Conservation (phyloP, 2,888 invertebrate genomes). For the Plusia festucae region DNA sequence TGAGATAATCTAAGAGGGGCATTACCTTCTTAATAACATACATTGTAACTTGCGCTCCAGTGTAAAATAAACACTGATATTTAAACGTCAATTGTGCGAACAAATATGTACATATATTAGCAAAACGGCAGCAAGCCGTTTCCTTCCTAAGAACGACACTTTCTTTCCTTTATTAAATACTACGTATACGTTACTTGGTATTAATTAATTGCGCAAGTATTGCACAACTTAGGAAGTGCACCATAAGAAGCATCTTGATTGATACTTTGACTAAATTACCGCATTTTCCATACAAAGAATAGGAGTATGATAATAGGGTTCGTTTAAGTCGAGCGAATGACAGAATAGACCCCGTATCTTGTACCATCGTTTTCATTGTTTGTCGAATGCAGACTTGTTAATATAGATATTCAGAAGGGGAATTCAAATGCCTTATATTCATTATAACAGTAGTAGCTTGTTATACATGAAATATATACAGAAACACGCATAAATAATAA, state of each 20-base stretch:
- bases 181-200: conserved; percentile 35
- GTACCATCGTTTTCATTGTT: neutral
- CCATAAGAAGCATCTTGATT: conserved; percentile 50
- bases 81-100: conserved; percentile 40
- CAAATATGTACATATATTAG: conserved; percentile 47
- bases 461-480: neutral
- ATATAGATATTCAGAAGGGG: conserved; percentile 1
- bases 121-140: conserved; percentile 38
- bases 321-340: neutral
- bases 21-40: conserved; percentile 1
- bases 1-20: neutral
- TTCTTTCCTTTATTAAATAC: conserved; percentile 59
- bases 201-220: conserved; percentile 55
- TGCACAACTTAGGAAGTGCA: conserved; percentile 52
- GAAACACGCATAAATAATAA: too few species aligned
- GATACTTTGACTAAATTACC: conserved; percentile 33
- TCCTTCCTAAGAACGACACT: conserved; percentile 59
- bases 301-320: conserved; percentile 22
- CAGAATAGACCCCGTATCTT: conserved; percentile 13
- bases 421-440: neutral
- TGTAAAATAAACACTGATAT: conserved; percentile 18
- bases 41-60: neutral
- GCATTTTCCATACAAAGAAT: conserved; percentile 21
- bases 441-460: neutral
- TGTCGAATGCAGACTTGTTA: neutral